These are phyloP conservation scores for Drosophila lacicola DNA, from an alignment of 2,888 invertebrate species.

Conservation along the genomic window DNA sequence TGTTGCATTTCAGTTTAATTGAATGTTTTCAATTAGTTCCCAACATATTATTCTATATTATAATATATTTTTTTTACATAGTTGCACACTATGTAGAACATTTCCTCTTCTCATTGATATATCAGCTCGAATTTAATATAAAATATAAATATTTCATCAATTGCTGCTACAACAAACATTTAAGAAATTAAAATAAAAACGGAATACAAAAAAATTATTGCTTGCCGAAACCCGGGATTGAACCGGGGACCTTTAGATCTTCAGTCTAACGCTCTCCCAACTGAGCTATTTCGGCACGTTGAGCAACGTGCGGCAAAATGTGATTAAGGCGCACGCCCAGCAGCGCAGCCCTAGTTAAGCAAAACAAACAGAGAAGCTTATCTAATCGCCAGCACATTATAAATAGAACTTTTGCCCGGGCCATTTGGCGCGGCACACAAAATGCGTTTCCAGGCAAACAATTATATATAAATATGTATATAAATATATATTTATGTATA, in stretches of 20 bases:
- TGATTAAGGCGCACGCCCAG: background rate
- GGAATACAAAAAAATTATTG: background rate
- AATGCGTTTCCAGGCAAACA: slow-evolving; percentile 53
- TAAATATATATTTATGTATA: background rate
- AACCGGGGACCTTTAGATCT: slow-evolving; percentile 85
- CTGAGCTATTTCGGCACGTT: slow-evolving; percentile 83
- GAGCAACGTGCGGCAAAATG: background rate
- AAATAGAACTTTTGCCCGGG: slow-evolving; percentile 61
- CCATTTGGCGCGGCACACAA: slow-evolving; percentile 10
- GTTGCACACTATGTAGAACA: too few species aligned
- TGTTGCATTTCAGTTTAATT: too few species aligned
- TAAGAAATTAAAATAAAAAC: background rate
- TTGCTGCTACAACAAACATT: background rate
- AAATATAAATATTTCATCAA: too few species aligned
- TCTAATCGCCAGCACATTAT: slow-evolving; percentile 81
- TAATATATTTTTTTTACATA: too few species aligned
- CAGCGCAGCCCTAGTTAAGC: background rate
- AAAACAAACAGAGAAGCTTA: slow-evolving; percentile 67
- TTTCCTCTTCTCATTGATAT: too few species aligned
- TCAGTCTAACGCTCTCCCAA: slow-evolving; percentile 85
- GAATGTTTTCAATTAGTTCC: too few species aligned
- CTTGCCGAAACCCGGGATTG: slow-evolving; percentile 83
- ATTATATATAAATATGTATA: slow-evolving; percentile 10
- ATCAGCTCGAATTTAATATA: too few species aligned
- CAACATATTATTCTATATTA: too few species aligned